A percentile compares a stretch with the other conserved stretches of the same genome.
Evolutionary conservation across 1,140 invertebrate genomes (phyloP).

Genomic region (Rhizoglyphus robini): DNA sequence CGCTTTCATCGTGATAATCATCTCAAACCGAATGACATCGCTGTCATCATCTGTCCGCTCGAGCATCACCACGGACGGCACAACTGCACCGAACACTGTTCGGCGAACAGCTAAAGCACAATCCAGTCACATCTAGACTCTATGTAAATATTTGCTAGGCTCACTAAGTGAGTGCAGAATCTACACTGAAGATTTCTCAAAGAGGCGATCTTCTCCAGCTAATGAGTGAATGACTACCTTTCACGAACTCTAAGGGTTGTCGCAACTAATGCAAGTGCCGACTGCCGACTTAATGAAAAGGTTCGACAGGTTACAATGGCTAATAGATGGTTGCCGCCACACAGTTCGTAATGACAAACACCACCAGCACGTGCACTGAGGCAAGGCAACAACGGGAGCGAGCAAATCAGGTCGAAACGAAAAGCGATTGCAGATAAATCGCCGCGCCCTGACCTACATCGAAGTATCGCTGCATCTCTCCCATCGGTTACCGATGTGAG

Average conservation of each 20-base stretch:
- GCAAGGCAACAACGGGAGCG: background rate
- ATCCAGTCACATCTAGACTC: background rate
- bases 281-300: background rate
- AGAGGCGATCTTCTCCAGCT: no score
- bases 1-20: background rate
- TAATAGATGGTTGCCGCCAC: background rate
- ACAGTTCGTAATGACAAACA: background rate
- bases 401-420: background rate
- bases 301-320: slow-evolving; percentile 8
- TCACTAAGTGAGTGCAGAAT: background rate
- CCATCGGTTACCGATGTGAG: no score
- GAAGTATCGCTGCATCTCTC: background rate
- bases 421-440: background rate
- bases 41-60: background rate
- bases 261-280: slow-evolving; percentile 5
- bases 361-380: background rate
- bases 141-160: background rate
- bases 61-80: background rate
- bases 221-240: background rate
- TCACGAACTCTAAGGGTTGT: background rate
- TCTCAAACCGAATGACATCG: background rate
- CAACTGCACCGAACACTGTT: no score
- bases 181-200: background rate
- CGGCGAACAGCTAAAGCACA: background rate
- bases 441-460: slow-evolving; percentile 8